Evolutionary conservation across 1,140 invertebrate species (phyloP).

Genomic region (Metopolophium dirhodum): DNA sequence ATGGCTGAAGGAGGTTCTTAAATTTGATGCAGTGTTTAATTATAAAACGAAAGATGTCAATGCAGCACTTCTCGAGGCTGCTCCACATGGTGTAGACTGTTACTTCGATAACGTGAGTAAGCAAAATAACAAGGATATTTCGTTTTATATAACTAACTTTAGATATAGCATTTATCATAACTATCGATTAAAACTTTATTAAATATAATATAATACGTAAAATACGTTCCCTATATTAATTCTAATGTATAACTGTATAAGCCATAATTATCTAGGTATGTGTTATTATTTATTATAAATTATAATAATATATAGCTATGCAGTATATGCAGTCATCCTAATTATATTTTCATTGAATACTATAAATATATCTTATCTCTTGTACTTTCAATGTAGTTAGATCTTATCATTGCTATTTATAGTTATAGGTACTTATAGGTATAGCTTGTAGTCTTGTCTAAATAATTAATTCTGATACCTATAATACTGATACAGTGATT

Average conservation of each 20-base stretch:
- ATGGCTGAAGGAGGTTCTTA: constrained; percentile 71
- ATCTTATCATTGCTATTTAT: not conserved
- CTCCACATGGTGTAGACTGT: constrained; percentile 67
- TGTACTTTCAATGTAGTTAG: not conserved
- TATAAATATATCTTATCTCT: not conserved
- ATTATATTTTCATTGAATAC: not conserved
- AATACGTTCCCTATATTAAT: too few relatives aligned
- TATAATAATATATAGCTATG: not conserved
- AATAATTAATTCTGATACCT: not conserved
- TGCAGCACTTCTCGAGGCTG: constrained; percentile 65
- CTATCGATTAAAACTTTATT: not conserved
- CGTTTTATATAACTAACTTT: not conserved
- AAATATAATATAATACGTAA: not conserved
- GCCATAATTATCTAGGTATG: too few relatives aligned
- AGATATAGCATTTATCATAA: not conserved
- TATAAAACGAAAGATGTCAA: constrained; percentile 72
- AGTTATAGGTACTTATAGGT: not conserved
- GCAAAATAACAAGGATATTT: not conserved
- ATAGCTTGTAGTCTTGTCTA: not conserved
- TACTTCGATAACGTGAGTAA: constrained; percentile 68
- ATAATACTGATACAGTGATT: too few relatives aligned
- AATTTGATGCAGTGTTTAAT: constrained; percentile 75
- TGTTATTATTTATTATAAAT: not conserved
- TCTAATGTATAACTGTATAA: not conserved
- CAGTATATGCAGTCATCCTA: not conserved